Conservation (phyloP, 2,113 vertebrate genomes). For the Pluvianellus socialis region DNA sequence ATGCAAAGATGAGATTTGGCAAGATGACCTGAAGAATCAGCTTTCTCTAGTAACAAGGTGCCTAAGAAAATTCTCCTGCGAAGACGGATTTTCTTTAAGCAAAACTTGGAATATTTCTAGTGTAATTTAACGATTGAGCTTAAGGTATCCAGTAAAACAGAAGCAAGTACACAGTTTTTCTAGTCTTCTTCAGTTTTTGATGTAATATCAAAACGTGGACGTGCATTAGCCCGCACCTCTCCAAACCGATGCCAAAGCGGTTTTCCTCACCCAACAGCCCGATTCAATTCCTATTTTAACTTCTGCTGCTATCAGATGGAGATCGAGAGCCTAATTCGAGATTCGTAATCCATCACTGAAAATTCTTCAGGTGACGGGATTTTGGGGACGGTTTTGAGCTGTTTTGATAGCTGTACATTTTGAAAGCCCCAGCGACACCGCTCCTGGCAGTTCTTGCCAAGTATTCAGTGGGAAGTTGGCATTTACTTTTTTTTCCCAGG, state of each 20-base stretch:
- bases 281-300: neutral
- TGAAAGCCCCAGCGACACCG: neutral
- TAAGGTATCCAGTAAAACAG: neutral
- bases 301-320: neutral
- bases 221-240: neutral
- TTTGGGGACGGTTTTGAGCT: neutral
- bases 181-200: neutral
- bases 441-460: neutral
- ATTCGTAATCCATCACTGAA: neutral
- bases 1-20: neutral
- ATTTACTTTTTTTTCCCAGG: conserved; percentile 22
- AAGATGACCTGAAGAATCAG: neutral
- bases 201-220: neutral
- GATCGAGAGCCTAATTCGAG: neutral
- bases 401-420: conserved; percentile 3
- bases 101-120: neutral
- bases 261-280: neutral
- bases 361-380: neutral
- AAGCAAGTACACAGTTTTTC: neutral
- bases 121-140: neutral
- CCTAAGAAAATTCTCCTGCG: neutral
- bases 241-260: neutral
- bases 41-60: neutral
- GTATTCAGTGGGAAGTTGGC: conserved; percentile 37
- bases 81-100: neutral